Percentiles rank a stretch among this genome's conserved stretches.
Conservation (phyloP, 2,113 vertebrate species). For the Entelurus aequoreus region DNA sequence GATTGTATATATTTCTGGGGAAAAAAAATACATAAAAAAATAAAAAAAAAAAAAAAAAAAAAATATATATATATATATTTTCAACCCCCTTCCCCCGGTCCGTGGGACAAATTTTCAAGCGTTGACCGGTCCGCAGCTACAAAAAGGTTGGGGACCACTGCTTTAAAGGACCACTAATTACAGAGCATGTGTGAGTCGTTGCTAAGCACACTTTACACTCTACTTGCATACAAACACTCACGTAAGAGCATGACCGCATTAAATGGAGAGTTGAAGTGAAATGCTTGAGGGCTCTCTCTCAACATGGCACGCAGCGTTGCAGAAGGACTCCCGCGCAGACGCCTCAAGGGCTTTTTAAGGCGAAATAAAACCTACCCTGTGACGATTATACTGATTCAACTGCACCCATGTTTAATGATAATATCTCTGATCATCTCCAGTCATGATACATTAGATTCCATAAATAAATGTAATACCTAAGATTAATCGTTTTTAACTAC, state of each 20-base stretch:
- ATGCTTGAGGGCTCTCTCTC: conserved; percentile 10
- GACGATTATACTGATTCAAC: conserved; percentile 1
- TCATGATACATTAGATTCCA: conserved; percentile 8
- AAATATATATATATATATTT: no score
- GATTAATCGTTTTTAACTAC: conserved; percentile 29
- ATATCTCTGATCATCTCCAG: background rate
- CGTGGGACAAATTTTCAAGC: no score
- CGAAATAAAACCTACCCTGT: conserved; percentile 9
- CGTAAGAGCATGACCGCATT: background rate
- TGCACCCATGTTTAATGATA: conserved; percentile 17
- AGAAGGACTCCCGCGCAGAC: conserved; percentile 1
- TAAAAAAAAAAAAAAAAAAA: no score
- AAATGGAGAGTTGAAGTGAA: conserved; percentile 3
- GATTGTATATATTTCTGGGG: no score
- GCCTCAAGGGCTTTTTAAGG: conserved; percentile 5
- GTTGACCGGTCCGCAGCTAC: no score
- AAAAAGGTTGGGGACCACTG: no score
- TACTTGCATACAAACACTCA: background rate
- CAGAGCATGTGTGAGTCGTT: no score
- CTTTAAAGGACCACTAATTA: no score
- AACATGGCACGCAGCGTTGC: background rate
- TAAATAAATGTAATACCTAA: conserved; percentile 23
- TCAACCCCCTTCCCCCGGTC: no score
- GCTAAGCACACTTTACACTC: background rate
- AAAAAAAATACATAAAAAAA: no score